Conservation (phyloP, 37 sponge, comb jelly and placozoan species). For the Aplysina aerophoba region DNA sequence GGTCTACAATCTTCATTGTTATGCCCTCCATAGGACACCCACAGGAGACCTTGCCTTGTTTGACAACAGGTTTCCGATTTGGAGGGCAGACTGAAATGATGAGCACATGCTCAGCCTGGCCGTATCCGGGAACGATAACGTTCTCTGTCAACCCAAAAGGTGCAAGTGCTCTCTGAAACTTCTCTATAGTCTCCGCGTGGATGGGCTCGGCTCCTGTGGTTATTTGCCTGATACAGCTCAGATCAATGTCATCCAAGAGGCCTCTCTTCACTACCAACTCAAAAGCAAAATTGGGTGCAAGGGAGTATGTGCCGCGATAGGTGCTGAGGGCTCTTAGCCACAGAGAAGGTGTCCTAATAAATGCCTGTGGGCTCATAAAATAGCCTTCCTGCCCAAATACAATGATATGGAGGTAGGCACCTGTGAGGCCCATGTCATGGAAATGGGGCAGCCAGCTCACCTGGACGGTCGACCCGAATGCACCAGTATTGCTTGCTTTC, state of each 20-base stretch:
- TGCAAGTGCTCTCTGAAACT: slow-evolving; percentile 13
- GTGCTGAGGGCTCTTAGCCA: slow-evolving; percentile 41
- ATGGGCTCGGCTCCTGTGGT: slow-evolving; percentile 32
- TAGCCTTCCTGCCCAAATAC: slow-evolving; percentile 43
- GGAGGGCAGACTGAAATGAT: not conserved
- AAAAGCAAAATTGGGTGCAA: slow-evolving; percentile 50
- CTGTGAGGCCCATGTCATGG: slow-evolving; percentile 38
- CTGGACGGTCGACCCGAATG: not conserved
- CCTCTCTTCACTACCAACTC: slow-evolving; percentile 19
- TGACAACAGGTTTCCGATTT: not conserved
- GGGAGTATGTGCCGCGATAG: slow-evolving; percentile 32
- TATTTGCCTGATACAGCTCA: slow-evolving; percentile 17
- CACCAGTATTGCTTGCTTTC: not conserved
- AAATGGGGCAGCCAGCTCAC: slow-evolving; percentile 58
- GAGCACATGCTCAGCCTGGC: slow-evolving; percentile 52
- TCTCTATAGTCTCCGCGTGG: slow-evolving; percentile 8
- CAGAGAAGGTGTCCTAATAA: slow-evolving; percentile 37
- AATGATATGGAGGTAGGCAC: slow-evolving; percentile 35
- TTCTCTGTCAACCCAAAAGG: slow-evolving; percentile 34
- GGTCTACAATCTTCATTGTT: slow-evolving; percentile 52
- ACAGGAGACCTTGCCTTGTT: slow-evolving; percentile 1
- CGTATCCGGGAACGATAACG: slow-evolving; percentile 26
- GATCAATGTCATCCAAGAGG: not conserved
- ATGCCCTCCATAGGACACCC: slow-evolving; percentile 13
- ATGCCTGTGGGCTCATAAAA: slow-evolving; percentile 44